A percentile compares a stretch with the other conserved stretches of the same genome.
Conservation (phyloP, 2,797 vertebrate genomes). For the Pelochelys cantorii region DNA sequence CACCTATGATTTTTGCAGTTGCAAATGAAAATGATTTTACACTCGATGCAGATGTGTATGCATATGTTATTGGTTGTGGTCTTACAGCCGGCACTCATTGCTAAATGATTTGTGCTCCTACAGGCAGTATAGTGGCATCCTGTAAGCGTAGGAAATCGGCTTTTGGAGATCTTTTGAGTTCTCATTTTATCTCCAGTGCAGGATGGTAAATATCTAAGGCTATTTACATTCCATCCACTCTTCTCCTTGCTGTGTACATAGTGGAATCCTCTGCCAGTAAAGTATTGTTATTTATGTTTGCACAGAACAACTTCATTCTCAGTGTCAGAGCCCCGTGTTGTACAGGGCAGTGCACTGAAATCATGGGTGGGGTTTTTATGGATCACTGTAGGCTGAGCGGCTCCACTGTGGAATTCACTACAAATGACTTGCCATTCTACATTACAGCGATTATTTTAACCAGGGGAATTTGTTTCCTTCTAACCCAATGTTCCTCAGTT, state of each 20-base stretch:
- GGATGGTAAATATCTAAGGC: neutral
- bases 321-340: neutral
- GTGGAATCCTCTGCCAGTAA: neutral
- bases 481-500: neutral
- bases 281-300: neutral
- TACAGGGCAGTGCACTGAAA: neutral
- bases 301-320: neutral
- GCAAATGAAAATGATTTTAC: accelerated
- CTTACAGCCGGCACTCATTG: accelerated
- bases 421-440: neutral
- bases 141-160: accelerated
- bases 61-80: neutral
- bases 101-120: neutral
- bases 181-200: accelerated
- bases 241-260: neutral
- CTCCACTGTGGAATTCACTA: neutral
- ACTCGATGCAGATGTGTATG: accelerated
- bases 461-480: neutral
- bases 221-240: too few species aligned
- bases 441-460: neutral
- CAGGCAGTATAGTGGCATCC: accelerated
- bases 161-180: accelerated
- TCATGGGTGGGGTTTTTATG: neutral
- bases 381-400: neutral
- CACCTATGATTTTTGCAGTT: accelerated